Percentiles rank a stretch among this genome's conserved stretches.
Conservation (phyloP, 2,888 invertebrate genomes). For the Aradus depressus region DNA sequence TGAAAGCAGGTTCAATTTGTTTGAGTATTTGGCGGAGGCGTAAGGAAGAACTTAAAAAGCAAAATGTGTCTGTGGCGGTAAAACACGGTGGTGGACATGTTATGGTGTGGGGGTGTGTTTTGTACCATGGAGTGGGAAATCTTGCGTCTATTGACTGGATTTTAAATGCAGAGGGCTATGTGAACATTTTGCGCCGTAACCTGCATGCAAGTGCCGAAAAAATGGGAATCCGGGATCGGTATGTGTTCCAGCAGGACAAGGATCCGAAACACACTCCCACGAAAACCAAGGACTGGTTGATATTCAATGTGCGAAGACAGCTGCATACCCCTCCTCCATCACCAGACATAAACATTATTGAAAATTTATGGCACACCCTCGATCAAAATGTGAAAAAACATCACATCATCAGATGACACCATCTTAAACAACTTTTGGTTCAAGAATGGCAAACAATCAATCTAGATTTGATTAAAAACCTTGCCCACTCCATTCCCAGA, state of each 20-base stretch:
- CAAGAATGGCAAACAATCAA: neutral
- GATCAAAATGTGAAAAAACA: slow-evolving; percentile 1
- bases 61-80: neutral
- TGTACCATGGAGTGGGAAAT: neutral
- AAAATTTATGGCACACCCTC: slow-evolving; percentile 2
- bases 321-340: neutral
- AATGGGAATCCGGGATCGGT: neutral
- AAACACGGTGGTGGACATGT: too few relatives aligned
- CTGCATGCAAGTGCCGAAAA: slow-evolving; percentile 1
- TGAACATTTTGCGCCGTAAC: neutral
- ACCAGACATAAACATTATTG: neutral
- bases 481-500: neutral
- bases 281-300: neutral
- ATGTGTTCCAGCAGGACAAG: slow-evolving; percentile 1
- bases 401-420: too few relatives aligned
- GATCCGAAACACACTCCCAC: neutral
- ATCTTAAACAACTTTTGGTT: neutral
- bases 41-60: neutral
- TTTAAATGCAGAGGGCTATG: neutral
- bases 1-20: neutral
- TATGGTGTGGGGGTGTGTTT: neutral
- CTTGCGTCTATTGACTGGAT: neutral
- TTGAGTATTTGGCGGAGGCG: neutral
- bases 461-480: neutral
- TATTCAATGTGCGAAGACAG: neutral